These are phyloP conservation scores for Spermophilus dauricus DNA, from an alignment of 2,113 vertebrate species.

Conservation along the genomic window DNA sequence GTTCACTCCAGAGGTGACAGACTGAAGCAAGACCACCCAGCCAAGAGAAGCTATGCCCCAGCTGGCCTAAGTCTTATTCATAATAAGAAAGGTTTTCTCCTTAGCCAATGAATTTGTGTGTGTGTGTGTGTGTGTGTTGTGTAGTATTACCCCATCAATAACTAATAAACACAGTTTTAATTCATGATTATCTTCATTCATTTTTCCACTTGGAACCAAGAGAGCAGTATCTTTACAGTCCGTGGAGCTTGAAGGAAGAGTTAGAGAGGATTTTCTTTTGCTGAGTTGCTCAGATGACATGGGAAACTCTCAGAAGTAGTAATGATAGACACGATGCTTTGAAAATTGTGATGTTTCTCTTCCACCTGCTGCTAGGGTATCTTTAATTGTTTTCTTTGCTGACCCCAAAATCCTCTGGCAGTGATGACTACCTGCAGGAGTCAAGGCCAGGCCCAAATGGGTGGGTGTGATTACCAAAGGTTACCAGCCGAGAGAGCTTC, in stretches of 20 bases:
- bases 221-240: background rate
- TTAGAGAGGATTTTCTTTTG: background rate
- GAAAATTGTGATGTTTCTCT: background rate
- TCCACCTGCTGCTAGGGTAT: too few relatives aligned
- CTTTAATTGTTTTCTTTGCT: background rate
- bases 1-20: background rate
- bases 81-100: background rate
- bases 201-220: background rate
- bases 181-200: background rate
- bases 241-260: background rate
- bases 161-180: background rate
- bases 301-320: background rate
- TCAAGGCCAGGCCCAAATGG: background rate
- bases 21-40: background rate
- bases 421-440: background rate
- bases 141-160: background rate
- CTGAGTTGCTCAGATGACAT: background rate
- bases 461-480: background rate
- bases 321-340: background rate
- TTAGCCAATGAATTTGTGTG: background rate
- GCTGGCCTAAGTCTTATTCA: background rate
- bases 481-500: background rate
- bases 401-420: background rate
- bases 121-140: too few relatives aligned
- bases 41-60: rapidly evolving